A percentile compares a stretch with the other conserved stretches of the same genome.
These are phyloP conservation scores for Drosophila ironensis DNA, from an alignment of 1,140 invertebrate species.

Conservation along the genomic window DNA sequence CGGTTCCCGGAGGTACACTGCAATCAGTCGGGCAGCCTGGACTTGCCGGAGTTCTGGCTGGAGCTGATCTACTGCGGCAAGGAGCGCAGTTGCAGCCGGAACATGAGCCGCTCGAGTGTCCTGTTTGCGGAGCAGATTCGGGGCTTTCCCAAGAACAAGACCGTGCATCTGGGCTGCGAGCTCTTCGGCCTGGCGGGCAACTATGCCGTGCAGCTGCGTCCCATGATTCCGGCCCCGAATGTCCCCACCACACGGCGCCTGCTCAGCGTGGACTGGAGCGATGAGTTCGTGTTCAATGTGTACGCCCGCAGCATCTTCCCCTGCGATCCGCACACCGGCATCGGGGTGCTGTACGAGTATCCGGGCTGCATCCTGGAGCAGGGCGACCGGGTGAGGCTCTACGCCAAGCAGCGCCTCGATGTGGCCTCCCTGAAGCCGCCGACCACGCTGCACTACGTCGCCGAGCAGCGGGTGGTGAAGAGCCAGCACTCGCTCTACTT, in stretches of 20 bases:
- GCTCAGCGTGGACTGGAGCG: constrained; percentile 89
- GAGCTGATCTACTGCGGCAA: constrained; percentile 90
- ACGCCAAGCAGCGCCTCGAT: constrained; percentile 86
- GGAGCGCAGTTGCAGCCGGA: constrained; percentile 81
- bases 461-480: constrained; percentile 84
- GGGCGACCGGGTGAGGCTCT: constrained; percentile 89
- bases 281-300: constrained; percentile 91
- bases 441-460: constrained; percentile 85
- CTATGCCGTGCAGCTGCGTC: constrained; percentile 87
- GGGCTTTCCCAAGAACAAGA: constrained; percentile 86
- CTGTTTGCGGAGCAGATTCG: constrained; percentile 87
- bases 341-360: constrained; percentile 90
- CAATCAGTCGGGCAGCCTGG: constrained; percentile 82
- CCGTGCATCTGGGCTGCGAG: constrained; percentile 87
- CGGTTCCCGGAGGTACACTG: constrained; percentile 88
- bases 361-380: constrained; percentile 89
- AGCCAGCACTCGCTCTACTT: constrained; percentile 89
- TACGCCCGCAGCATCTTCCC: constrained; percentile 90
- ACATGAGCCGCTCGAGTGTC: constrained; percentile 82
- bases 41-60: constrained; percentile 87
- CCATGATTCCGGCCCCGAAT: constrained; percentile 83
- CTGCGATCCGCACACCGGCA: constrained; percentile 86
- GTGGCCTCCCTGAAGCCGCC: constrained; percentile 86
- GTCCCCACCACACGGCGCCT: constrained; percentile 85
- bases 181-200: constrained; percentile 90